Conservation (phyloP, 2,113 vertebrate species). For the Brachyhypopomus occidentalis region DNA sequence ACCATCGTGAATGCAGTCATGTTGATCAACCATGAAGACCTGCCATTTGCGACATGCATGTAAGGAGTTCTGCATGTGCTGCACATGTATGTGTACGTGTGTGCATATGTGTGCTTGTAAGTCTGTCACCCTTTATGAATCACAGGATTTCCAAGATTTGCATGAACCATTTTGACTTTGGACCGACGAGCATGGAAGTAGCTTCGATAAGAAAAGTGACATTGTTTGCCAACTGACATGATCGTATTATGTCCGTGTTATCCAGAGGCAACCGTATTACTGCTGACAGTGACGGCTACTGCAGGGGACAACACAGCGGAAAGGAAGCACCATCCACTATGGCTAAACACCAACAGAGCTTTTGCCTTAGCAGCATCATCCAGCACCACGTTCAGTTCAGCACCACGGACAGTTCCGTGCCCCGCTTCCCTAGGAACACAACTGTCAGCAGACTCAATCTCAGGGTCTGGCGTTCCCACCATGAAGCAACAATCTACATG, state of each 20-base stretch:
- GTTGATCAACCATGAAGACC: neutral
- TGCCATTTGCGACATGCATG: neutral
- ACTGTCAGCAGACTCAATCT: slow-evolving; percentile 37
- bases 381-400: slow-evolving; percentile 9
- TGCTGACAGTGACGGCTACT: slow-evolving; percentile 54
- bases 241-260: slow-evolving; percentile 57
- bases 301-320: slow-evolving; percentile 42
- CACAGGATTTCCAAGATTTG: neutral
- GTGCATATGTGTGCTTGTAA: slow-evolving; percentile 11
- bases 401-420: slow-evolving; percentile 57
- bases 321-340: slow-evolving; percentile 18
- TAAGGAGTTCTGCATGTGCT: too few species aligned
- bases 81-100: neutral
- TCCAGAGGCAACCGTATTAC: slow-evolving; percentile 49
- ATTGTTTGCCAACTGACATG: slow-evolving; percentile 62
- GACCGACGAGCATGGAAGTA: slow-evolving; percentile 24
- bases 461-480: slow-evolving; percentile 54
- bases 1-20: neutral
- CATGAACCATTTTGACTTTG: slow-evolving; percentile 9
- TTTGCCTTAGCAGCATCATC: neutral
- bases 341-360: neutral
- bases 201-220: slow-evolving; percentile 49
- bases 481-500: slow-evolving; percentile 59
- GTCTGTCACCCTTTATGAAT: slow-evolving; percentile 45
- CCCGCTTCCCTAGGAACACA: slow-evolving; percentile 55